Conservation (phyloP, 2,113 vertebrate genomes). For the Eonycteris spelaea region DNA sequence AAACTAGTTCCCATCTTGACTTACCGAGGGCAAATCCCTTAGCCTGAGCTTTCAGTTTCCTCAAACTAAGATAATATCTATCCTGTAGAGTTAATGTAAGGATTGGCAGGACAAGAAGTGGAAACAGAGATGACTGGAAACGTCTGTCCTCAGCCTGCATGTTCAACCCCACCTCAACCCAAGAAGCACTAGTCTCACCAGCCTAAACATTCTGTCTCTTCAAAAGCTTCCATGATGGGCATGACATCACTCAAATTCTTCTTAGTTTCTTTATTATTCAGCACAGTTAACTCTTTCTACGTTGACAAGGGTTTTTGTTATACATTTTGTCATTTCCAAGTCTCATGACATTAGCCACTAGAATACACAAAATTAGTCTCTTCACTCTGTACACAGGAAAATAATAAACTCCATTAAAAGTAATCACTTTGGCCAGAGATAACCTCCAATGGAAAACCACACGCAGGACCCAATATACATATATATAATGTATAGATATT, state of each 20-base stretch:
- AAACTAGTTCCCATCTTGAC: neutral
- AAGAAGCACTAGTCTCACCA: neutral
- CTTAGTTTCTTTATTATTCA: slow-evolving; percentile 82
- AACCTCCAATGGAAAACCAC: slow-evolving; percentile 74
- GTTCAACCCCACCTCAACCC: neutral
- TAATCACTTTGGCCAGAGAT: slow-evolving; percentile 68
- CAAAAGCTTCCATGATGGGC: neutral
- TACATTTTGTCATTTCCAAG: slow-evolving; percentile 70
- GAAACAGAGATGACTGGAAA: neutral
- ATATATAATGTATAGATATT: slow-evolving; percentile 81
- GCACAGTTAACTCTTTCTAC: slow-evolving; percentile 80
- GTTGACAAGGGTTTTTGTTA: slow-evolving; percentile 73
- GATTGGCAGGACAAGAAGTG: neutral
- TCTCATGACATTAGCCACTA: slow-evolving; percentile 68
- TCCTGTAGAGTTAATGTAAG: neutral
- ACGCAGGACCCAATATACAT: slow-evolving; percentile 69
- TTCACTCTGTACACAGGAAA: slow-evolving; percentile 67
- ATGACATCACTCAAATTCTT: slow-evolving; percentile 41
- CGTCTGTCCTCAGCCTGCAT: neutral
- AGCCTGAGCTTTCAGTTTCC: neutral
- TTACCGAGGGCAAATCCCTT: neutral
- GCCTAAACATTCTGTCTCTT: no score
- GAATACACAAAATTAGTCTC: slow-evolving; percentile 75
- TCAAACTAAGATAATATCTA: neutral
- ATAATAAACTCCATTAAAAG: slow-evolving; percentile 67